Conservation (phyloP, 2,888 invertebrate genomes). For the Tinea pellionella region DNA sequence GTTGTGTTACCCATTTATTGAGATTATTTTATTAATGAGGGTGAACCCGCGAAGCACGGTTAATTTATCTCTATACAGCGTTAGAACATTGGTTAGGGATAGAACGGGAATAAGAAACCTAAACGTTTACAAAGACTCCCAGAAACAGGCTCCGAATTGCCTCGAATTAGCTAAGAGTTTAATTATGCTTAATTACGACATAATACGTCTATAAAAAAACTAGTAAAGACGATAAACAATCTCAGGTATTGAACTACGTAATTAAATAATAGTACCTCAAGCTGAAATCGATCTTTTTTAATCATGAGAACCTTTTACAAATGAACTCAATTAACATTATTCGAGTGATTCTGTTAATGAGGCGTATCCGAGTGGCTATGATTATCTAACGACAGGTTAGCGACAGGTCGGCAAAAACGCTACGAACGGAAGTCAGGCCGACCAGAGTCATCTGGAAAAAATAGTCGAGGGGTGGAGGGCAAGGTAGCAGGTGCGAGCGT, state of each 20-base stretch:
- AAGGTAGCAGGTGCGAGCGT: slow-evolving; percentile 51
- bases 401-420: slow-evolving; percentile 54
- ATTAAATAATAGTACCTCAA: neutral
- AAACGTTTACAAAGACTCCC: no score
- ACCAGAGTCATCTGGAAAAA: slow-evolving; percentile 41
- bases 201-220: neutral
- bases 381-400: slow-evolving; percentile 45
- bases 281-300: neutral
- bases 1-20: no score
- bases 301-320: neutral
- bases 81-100: no score
- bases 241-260: neutral
- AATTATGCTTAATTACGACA: no score
- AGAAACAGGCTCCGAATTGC: no score
- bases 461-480: slow-evolving; percentile 45
- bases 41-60: no score
- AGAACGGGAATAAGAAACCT: no score
- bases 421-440: slow-evolving; percentile 48
- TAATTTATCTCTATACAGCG: no score
- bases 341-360: slow-evolving; percentile 40
- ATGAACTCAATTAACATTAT: slow-evolving; percentile 1
- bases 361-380: slow-evolving; percentile 40
- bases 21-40: no score
- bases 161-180: no score
- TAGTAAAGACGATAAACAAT: neutral